Base-by-base conservation (phyloP, 2,888 invertebrate species). In the Cephus sareptanus region DNA sequence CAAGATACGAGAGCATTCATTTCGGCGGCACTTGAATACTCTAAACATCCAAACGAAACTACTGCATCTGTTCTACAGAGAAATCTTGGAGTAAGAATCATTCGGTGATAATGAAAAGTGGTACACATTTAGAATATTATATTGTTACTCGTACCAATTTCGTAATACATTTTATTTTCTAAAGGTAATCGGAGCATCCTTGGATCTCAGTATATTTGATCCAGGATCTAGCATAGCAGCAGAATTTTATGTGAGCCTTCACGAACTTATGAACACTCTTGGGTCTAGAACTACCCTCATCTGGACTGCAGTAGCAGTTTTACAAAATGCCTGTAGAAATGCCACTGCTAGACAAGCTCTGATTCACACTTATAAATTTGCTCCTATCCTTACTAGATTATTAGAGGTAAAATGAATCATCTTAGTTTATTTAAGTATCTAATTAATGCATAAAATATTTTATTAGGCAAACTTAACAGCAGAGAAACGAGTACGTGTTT, bases 331-430 rank as follows among this genome's bases (percentile, higher is more conserved):
- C 4, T 94, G 94, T 81, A 93, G 93, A 80, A 95, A 95, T 86
- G 92, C 94, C 0, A 92, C 93, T 75, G 94, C 95, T 1, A 92
- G 94, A 82, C 92, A 94, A 86, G 94, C 94, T 1, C 92, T 96
- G 0, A 94, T 95, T 40, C 94, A 95, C 84, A 95, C 94, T 0
- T 96, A 95, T 86, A 95, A 95, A 87, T 96, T 95, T 89, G 92
- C 95, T 88, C 95, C 95, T 34, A 93, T 94, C 79, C 88, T 96
- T 74, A 93, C 95, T 1, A 92, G 94, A 82, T 87, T 95, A 40
- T 89, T 96, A 73, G 93, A 94, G 69, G 93, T 94, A 85, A 90
- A 37, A 76, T 75, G 31, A 13, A n/a, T 40, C 33, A 30, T 70
- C 30, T 70, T 70, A 15, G 2, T 15, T 15, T 15, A 40, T 40